Evolutionary conservation across 1,140 invertebrate species (phyloP).

Genomic region (Ceratina calcarata): DNA sequence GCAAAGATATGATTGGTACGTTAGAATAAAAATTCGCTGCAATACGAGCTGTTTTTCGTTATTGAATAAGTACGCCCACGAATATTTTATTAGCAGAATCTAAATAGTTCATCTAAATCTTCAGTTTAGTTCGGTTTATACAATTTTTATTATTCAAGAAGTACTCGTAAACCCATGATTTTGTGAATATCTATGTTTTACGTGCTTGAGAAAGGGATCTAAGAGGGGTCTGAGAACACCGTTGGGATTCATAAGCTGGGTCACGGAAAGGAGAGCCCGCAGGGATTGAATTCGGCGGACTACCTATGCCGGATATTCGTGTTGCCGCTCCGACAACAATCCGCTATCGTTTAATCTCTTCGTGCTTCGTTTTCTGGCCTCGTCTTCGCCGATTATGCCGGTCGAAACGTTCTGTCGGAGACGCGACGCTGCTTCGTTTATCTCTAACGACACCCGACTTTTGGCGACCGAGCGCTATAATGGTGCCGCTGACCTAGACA

Average conservation of each 20-base stretch:
- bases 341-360: slow-evolving; percentile 33
- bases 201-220: too few relatives aligned
- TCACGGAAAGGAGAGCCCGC: slow-evolving; percentile 45
- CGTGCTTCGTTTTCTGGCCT: slow-evolving; percentile 23
- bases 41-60: too few relatives aligned
- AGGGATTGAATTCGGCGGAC: slow-evolving; percentile 45
- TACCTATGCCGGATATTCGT: slow-evolving; percentile 33
- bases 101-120: too few relatives aligned
- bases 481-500: not conserved
- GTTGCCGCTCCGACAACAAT: slow-evolving; percentile 44
- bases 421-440: not conserved
- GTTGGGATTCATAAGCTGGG: slow-evolving; percentile 50
- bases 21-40: too few relatives aligned
- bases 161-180: too few relatives aligned
- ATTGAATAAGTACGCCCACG: too few relatives aligned
- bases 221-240: too few relatives aligned
- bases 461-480: not conserved
- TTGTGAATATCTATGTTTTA: too few relatives aligned
- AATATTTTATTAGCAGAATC: too few relatives aligned
- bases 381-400: slow-evolving; percentile 6
- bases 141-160: too few relatives aligned
- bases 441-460: not conserved
- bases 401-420: not conserved
- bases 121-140: too few relatives aligned
- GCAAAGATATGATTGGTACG: too few relatives aligned